Evolutionary conservation across 2,888 invertebrate species (phyloP), one percentile per base, ranked within the genome.

Genomic region (Scrobipalpa costella): DNA sequence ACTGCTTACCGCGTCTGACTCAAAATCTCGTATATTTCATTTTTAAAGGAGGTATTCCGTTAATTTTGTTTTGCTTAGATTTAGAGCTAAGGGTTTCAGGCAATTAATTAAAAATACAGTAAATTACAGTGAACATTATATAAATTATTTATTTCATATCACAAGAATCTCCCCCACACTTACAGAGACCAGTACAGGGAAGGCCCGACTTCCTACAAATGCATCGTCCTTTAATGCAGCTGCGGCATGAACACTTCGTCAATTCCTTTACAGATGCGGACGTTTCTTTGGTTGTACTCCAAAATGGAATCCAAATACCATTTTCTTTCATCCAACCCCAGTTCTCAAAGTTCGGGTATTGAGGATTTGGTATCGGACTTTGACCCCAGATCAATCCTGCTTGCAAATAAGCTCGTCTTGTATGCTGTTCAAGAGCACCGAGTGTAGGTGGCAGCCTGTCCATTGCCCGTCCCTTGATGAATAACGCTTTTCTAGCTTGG

Each of bases 301-400:
- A 47, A 13, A 38, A 7, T n/a, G n/a, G n/a, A n/a, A n/a, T n/a
- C n/a, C n/a, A n/a, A n/a, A n/a, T n/a, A n/a, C n/a, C n/a, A n/a
- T 61, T 63, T 65, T 65, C 60, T 63, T 47, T 34, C 57, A n/a
- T 57, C 57, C 61, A 57, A 8, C 65, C 63, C 61, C 60, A 63
- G 13, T 61, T 57, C 34, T 61, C 44, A 44, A 63, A 66, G 60
- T 66, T 52, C 11, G 44, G 64, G 62, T 61, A 63, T 64, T 66
- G 62, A 61, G 64, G 64, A n/a, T 67, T 65, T 61, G 67, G n/a
- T 61, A 63, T 57, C 57, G 63, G 55, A 15, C 64, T 62, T 33
- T 64, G 64, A 62, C 64, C 66, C 64, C 66, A 66, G 62, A 67
- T 63, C n/a, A 63, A 64, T 65, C 67, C 67, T 57, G 67, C 63